A percentile compares a stretch with the other conserved stretches of the same genome.
Evolutionary conservation across 2,888 invertebrate genomes (phyloP).

Genomic region (Pristionchus japonicus): DNA sequence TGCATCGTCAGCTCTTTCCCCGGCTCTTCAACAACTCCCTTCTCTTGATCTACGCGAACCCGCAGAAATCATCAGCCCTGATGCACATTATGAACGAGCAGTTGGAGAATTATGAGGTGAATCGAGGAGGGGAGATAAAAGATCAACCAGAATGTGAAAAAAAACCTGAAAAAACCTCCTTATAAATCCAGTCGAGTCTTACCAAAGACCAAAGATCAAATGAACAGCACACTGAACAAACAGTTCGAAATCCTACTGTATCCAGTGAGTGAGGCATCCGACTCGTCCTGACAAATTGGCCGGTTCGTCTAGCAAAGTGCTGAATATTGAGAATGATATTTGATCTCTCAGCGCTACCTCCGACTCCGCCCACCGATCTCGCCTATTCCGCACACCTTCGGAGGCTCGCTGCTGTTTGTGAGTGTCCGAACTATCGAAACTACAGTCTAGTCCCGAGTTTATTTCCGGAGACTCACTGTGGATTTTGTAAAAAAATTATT

Average conservation of each 20-base stretch:
- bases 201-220: too few relatives aligned
- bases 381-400: constrained; percentile 50
- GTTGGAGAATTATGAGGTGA: constrained; percentile 55
- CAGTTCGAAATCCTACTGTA: too few relatives aligned
- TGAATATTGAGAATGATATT: background rate
- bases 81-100: constrained; percentile 52
- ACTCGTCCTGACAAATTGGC: too few relatives aligned
- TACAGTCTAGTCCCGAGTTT: constrained; percentile 32
- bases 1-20: background rate
- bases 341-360: background rate
- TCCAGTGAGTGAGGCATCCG: too few relatives aligned
- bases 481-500: too few relatives aligned
- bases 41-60: constrained; percentile 63
- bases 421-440: too few relatives aligned
- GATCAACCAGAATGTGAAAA: too few relatives aligned
- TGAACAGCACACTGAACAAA: too few relatives aligned
- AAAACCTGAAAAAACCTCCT: too few relatives aligned
- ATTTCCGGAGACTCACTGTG: too few relatives aligned
- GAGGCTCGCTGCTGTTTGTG: background rate
- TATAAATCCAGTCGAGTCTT: too few relatives aligned
- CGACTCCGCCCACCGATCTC: constrained; percentile 56
- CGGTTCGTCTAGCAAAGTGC: background rate
- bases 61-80: constrained; percentile 44
- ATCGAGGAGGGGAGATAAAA: background rate
- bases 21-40: too few relatives aligned